Evolutionary conservation across 1,140 invertebrate species (phyloP), one percentile per base, ranked within the genome.

Genomic region (Scylla paramamosain): DNA sequence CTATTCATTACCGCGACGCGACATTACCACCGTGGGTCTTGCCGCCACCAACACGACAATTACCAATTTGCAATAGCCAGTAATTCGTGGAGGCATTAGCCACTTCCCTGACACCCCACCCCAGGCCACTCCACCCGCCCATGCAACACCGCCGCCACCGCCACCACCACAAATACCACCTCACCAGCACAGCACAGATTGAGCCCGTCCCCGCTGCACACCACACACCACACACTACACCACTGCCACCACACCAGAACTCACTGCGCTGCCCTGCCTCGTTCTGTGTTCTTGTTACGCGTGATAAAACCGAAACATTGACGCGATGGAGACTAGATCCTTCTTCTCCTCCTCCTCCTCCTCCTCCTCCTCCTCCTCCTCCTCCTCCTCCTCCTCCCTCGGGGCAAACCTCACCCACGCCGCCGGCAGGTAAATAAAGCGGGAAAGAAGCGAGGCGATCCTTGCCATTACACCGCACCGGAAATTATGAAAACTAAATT

Each of bases 401-500:
- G 20, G 77, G 77, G 77, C 39, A n/a, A 6, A 28, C 45, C 77
- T 48, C 92, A 82, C 67, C 45, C 48, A 86, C 83, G 84, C 45
- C 45, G 48, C 77, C 77, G 77, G 39, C 83, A 48, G 31, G 93
- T 93, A 88, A 93, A 93, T 93, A 93, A 93, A 93, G 67, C 83
- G 93, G 83, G 31, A 31, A 46, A 88, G 46, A 32, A 29, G 31
- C 46, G 91, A 90, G 48, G 45, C 83, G 84, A 32, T 88, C 46
- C 84, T 29, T 93, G 29, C 93, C 86, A 93, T 93, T 93, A 93
- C 45, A 59, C 84, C 46, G 83, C 84, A 84, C 93, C 93, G 93
- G 93, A 93, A 87, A 93, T 88, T 88, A 93, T 93, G 48, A 93
- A 59, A 48, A 93, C 29, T 28, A 86, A 93, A 93, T 88, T 93